phyloP scores from a whole-genome alignment of 2,797 vertebrate species.

The Crocodylus rhombifer region DNA sequence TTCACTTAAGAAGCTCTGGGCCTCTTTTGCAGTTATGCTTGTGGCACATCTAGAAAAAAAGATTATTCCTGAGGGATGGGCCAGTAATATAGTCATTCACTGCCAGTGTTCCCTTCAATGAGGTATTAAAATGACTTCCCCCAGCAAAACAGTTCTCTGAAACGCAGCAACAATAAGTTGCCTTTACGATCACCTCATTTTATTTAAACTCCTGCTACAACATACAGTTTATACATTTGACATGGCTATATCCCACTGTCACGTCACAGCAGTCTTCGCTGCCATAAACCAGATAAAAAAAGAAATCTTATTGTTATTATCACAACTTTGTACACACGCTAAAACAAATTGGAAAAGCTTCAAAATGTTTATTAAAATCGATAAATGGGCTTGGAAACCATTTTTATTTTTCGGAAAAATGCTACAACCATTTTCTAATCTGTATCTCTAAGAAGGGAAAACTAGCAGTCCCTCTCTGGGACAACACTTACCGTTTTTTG shows the following conservation, averaged over 20 bases:
- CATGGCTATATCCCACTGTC: not conserved
- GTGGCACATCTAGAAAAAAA: slow-evolving; percentile 11
- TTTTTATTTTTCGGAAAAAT: not conserved
- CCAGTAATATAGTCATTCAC: not conserved
- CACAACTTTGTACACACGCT: not conserved
- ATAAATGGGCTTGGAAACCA: not conserved
- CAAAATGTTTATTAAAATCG: not conserved
- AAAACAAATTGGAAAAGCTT: not conserved
- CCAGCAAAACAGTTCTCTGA: not conserved
- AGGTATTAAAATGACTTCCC: not conserved
- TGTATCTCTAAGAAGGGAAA: not conserved
- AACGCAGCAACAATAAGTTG: not conserved
- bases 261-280: not conserved
- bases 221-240: not conserved
- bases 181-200: not conserved
- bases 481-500: slow-evolving; percentile 80
- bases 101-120: not conserved
- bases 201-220: not conserved
- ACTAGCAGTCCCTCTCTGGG: not conserved
- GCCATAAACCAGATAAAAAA: not conserved
- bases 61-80: not conserved
- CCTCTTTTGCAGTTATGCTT: not conserved
- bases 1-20: fast-evolving
- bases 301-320: not conserved
- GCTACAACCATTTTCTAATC: not conserved